These are phyloP conservation scores for Conops quadrifasciatus DNA, from an alignment of 2,888 invertebrate genomes.

Conservation along the genomic window DNA sequence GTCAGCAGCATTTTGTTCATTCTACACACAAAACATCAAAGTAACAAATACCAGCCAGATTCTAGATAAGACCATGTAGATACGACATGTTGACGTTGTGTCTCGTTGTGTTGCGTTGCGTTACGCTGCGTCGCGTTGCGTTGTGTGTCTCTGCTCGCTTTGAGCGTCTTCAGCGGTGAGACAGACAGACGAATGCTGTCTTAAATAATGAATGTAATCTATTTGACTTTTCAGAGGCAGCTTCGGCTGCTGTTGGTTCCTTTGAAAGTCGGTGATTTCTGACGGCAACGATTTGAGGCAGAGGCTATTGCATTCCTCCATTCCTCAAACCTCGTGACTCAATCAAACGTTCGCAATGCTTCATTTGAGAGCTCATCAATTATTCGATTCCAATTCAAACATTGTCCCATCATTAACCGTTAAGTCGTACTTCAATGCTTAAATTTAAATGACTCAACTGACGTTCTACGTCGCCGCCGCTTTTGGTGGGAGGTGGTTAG, in stretches of 20 bases:
- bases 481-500: not conserved
- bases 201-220: no score
- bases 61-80: slow-evolving; percentile 35
- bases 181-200: no score
- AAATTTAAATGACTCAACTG: slow-evolving; percentile 18
- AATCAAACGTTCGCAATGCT: no score
- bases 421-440: slow-evolving; percentile 15
- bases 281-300: no score
- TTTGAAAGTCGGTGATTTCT: no score
- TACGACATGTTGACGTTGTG: slow-evolving; percentile 48
- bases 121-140: no score
- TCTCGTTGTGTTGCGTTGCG: not conserved
- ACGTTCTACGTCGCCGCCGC: not conserved
- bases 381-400: slow-evolving; percentile 29
- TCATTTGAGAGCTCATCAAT: slow-evolving; percentile 25
- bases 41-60: slow-evolving; percentile 44
- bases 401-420: not conserved
- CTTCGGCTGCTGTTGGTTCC: slow-evolving; percentile 8
- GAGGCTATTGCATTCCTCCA: no score
- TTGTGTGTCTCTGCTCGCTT: no score
- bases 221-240: no score
- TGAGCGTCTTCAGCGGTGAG: not conserved
- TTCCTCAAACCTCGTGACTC: no score
- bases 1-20: slow-evolving; percentile 53
- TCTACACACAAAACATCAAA: slow-evolving; percentile 56